Evolutionary conservation across 2,113 vertebrate genomes (phyloP).

Genomic region (Trachemys scripta): DNA sequence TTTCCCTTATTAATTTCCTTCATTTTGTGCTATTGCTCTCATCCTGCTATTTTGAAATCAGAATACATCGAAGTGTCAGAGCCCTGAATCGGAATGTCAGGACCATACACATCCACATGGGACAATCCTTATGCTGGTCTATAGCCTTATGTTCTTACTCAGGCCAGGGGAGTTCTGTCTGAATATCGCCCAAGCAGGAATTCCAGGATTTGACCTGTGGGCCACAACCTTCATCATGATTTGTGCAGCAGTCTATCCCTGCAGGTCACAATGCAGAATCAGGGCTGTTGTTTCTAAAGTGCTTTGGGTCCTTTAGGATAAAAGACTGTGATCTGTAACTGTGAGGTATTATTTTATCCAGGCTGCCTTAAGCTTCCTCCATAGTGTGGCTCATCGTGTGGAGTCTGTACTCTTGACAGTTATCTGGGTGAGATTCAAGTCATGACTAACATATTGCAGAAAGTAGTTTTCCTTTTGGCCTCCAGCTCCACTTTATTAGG

Average conservation of each 20-base stretch:
- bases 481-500: conserved; percentile 13
- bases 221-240: not conserved
- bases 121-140: not conserved
- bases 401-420: conserved; percentile 29
- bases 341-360: not conserved
- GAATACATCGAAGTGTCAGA: not conserved
- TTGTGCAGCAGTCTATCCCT: not conserved
- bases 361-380: not conserved
- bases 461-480: conserved; percentile 26
- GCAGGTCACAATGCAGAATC: not conserved
- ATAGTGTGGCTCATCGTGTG: not conserved
- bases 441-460: not conserved
- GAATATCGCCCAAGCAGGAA: not conserved
- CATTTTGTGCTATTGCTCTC: not conserved
- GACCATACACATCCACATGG: not conserved
- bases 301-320: not conserved
- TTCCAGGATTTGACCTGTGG: no score
- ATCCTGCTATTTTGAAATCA: not conserved
- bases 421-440: conserved; percentile 1
- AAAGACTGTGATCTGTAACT: not conserved
- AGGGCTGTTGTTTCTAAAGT: not conserved
- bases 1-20: not conserved
- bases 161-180: not conserved
- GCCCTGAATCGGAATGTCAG: not conserved
- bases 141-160: not conserved